Conservation (phyloP, 2,797 vertebrate species). For the Xyrichtys novacula region DNA sequence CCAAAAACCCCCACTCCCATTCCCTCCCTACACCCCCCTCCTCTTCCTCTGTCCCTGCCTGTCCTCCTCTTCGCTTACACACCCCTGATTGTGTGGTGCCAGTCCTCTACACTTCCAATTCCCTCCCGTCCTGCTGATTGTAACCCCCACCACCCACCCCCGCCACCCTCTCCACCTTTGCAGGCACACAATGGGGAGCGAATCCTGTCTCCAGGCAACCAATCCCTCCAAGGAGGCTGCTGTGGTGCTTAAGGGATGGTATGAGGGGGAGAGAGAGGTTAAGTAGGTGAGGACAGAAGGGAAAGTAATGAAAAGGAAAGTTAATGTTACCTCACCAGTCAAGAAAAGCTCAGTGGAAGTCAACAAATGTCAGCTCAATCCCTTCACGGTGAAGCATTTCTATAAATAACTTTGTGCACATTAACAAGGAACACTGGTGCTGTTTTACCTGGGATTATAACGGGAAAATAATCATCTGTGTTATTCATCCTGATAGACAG, state of each 20-base stretch:
- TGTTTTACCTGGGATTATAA: not conserved
- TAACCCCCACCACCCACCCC: conserved; percentile 62
- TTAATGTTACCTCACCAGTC: conserved; percentile 18
- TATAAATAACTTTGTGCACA: not conserved
- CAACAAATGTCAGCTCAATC: not conserved
- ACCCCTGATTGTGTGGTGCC: conserved; percentile 62
- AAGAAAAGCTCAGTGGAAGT: conserved; percentile 18
- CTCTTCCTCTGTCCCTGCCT: conserved; percentile 23
- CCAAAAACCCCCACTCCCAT: conserved; percentile 39
- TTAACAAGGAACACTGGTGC: not conserved
- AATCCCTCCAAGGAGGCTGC: conserved; percentile 81
- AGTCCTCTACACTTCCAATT: conserved; percentile 63
- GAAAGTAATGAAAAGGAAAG: conserved; percentile 30
- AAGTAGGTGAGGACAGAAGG: conserved; percentile 31
- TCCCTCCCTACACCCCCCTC: conserved; percentile 32
- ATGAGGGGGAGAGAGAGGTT: conserved; percentile 47
- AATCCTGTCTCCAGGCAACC: conserved; percentile 89
- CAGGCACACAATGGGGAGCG: conserved; percentile 82
- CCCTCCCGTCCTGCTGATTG: conserved; percentile 74
- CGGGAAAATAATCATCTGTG: no score
- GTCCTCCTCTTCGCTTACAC: conserved; percentile 52
- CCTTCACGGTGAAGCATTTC: not conserved
- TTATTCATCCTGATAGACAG: no score
- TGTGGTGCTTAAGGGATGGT: conserved; percentile 68
- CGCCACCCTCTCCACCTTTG: conserved; percentile 72